Evolutionary conservation across 2,113 vertebrate species (phyloP), one percentile per base, ranked within the genome.

Genomic region (Ceratotherium simum): DNA sequence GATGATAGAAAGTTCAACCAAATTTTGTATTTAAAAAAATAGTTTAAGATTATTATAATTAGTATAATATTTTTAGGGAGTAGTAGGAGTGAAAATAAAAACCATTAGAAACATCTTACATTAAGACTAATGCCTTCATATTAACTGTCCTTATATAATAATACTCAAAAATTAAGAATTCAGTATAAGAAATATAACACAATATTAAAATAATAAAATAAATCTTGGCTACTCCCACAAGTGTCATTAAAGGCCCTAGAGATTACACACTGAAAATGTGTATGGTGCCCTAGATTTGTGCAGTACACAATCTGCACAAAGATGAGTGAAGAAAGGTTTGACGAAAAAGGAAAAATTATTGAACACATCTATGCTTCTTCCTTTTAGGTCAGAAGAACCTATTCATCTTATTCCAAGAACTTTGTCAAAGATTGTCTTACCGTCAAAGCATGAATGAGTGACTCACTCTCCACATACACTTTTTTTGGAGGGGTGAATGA

Each of bases 161-260:
- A 67, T 27, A 78, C 23, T 72, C 9, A 54, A 65, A 48, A 96
- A 79, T 62, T 81, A 81, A 82, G 14, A 82, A 81, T 42, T 58
- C 7, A 54, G 6, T 36, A 56, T 11, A 83, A 82, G 21, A 88
- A 97, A 86, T 6, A 11, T 16, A n/a, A 17, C 1, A 33, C 7
- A 75, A 51, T 42, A 69, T 79, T 73, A 21, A 94, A 73, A 46
- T 64, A 92, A 88, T 58, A 65, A 94, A 85, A 64, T 85, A 73
- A 62, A 33, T n/a, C 2, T 39, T 51, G 12, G n/a, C 18, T 29
- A 72, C 0, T 1, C 9, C 4, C 8, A 51, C 64, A 84, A 51
- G 1, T 21, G 7, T 39, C 42, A 64, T 56, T 95, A 75, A 91
- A 62, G 6, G 8, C 0, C 3, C 7, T 2, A 56, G 18, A 31